These are phyloP conservation scores for Ceratitis capitata DNA, from an alignment of 1,140 invertebrate genomes.

Conservation along the genomic window DNA sequence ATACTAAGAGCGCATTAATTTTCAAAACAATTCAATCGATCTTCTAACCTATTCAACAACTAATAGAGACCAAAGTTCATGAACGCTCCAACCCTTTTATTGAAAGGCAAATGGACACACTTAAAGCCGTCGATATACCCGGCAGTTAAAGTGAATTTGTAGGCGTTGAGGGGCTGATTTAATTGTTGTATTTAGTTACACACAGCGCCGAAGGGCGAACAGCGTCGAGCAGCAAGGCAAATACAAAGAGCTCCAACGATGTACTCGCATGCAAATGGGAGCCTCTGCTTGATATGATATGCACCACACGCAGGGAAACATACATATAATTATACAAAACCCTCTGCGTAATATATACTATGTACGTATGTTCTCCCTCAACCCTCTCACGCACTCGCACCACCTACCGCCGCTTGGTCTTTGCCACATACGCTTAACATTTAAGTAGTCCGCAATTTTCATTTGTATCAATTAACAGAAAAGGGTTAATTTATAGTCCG, in stretches of 20 bases:
- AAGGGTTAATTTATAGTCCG: constrained; percentile 63
- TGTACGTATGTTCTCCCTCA: neutral
- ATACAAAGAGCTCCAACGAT: neutral
- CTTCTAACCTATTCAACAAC: too few relatives aligned
- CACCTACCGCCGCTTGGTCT: constrained; percentile 2
- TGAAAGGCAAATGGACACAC: neutral
- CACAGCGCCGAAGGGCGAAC: constrained; percentile 19
- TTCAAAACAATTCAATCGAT: too few relatives aligned
- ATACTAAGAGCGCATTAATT: too few relatives aligned
- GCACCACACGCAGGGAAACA: neutral
- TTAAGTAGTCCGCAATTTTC: constrained; percentile 47
- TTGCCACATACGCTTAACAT: constrained; percentile 36
- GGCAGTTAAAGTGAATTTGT: neutral
- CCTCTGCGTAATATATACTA: neutral
- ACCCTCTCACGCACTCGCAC: neutral
- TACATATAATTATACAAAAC: neutral
- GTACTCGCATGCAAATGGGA: neutral
- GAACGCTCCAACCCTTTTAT: neutral
- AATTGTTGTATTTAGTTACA: constrained; percentile 42
- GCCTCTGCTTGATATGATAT: neutral
- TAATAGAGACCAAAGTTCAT: neutral
- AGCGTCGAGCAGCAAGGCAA: neutral
- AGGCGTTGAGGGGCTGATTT: constrained; percentile 37
- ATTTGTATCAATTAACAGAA: constrained; percentile 66
- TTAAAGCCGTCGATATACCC: constrained; percentile 4